Evolutionary conservation across 2,113 vertebrate genomes (phyloP), one percentile per base, ranked within the genome.

Genomic region (Pavo muticus): DNA sequence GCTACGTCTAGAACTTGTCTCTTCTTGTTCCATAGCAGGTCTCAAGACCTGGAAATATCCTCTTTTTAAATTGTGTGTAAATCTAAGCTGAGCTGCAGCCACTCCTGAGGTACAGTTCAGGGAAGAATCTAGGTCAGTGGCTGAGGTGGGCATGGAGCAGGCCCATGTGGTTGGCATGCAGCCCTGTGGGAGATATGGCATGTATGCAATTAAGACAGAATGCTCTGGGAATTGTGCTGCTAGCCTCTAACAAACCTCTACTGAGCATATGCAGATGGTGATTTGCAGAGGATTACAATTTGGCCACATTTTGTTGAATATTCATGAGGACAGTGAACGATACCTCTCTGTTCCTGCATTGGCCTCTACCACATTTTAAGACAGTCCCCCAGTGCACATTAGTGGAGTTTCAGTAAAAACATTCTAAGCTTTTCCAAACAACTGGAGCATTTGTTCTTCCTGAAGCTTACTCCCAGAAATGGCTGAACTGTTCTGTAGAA

Each of bases 231-330:
- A 97, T 97, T 97, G 94, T 88, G 91, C 93, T 94, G 93, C 94
- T 95, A 88, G 75, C 90, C 87, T 96, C 87, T 86, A 77, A 94
- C 95, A 96, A 94, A 94, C 87, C 93, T 96, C 91, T 81, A 91
- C 93, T 32, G 72, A 96, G 87, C 94, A 94, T 90, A 95, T 70
- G 96, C 95, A 97, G 96, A 96, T 95, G 94, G 94, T 96, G 95
- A 96, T 97, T 95, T 97, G 95, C 94, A 96, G 96, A 97, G 94
- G 93, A 93, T 96, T 94, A 83, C 89, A 79, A 94, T 97, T 97
- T 94, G 91, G 93, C 95, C 95, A 96, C 91, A 9, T 97, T 97
- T 96, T 95, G 91, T 94, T 97, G 95, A 93, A 96, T 97, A 96
- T 97, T 97, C 95, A 96, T 97, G 93, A 97, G 72, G 90, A 95